A percentile compares a stretch with the other conserved stretches of the same genome.
Conservation (phyloP, 2,113 vertebrate species). For the Elephas maximus region DNA sequence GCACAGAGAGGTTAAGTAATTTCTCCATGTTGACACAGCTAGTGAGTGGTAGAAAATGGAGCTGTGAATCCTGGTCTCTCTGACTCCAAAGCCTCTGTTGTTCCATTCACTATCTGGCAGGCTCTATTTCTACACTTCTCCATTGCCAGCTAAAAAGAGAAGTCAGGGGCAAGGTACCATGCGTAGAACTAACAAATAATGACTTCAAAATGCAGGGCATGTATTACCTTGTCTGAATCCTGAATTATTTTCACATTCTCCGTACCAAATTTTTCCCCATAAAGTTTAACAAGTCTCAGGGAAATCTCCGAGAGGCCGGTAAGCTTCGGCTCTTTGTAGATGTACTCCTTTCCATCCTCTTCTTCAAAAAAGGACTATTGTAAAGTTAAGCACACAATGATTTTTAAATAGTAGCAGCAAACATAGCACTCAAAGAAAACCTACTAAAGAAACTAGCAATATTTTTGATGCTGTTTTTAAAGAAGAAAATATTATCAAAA, state of each 20-base stretch:
- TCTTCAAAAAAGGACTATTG: conserved; percentile 97
- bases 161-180: background rate
- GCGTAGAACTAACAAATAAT: background rate
- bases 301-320: conserved; percentile 98
- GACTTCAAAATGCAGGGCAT: background rate
- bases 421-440: background rate
- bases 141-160: background rate
- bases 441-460: background rate
- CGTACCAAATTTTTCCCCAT: conserved; percentile 96
- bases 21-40: background rate
- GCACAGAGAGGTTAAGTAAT: conserved; percentile 1
- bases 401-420: background rate
- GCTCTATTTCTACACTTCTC: background rate
- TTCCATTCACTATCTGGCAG: conserved; percentile 8
- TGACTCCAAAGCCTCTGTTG: background rate
- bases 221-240: conserved; percentile 96
- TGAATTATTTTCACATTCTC: conserved; percentile 97
- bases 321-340: conserved; percentile 99
- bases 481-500: background rate
- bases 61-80: background rate
- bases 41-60: conserved; percentile 6
- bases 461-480: conserved; percentile 34
- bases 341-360: conserved; percentile 98
- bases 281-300: conserved; percentile 94
- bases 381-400: conserved; percentile 55